Conservation (phyloP, 2,113 vertebrate species). For the Cyanistes caeruleus region DNA sequence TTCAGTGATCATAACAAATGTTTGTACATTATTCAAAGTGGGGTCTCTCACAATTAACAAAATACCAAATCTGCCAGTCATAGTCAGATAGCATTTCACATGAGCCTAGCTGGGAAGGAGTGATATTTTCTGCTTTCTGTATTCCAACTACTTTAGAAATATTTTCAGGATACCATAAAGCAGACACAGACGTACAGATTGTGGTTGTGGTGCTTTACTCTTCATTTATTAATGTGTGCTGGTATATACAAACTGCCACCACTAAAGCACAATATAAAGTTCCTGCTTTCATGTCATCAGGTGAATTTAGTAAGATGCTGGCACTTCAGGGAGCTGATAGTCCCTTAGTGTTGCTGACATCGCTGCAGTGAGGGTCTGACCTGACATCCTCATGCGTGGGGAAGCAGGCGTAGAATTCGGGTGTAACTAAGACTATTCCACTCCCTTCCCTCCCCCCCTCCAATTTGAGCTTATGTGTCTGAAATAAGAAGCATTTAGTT, state of each 20-base stretch:
- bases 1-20: conserved; percentile 2
- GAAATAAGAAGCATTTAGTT: neutral
- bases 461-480: neutral
- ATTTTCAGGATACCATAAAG: neutral
- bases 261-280: neutral
- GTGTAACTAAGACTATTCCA: neutral
- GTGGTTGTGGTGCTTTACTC: neutral
- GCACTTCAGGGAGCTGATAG: neutral
- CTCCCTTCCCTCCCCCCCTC: no score
- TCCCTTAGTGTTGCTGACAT: neutral
- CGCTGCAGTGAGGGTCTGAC: neutral
- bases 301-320: neutral
- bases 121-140: neutral
- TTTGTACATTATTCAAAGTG: conserved; percentile 24
- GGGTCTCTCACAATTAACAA: conserved; percentile 22
- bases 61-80: conserved; percentile 44
- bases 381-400: neutral
- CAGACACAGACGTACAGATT: neutral
- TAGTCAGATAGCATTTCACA: conserved; percentile 2
- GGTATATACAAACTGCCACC: neutral
- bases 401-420: neutral
- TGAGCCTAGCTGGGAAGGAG: conserved; percentile 1
- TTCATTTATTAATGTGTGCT: conserved; percentile 13
- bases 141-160: neutral
- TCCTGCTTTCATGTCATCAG: neutral